Base-by-base conservation (phyloP, 2,888 invertebrate genomes). In the Cylindroiulus punctatus region DNA sequence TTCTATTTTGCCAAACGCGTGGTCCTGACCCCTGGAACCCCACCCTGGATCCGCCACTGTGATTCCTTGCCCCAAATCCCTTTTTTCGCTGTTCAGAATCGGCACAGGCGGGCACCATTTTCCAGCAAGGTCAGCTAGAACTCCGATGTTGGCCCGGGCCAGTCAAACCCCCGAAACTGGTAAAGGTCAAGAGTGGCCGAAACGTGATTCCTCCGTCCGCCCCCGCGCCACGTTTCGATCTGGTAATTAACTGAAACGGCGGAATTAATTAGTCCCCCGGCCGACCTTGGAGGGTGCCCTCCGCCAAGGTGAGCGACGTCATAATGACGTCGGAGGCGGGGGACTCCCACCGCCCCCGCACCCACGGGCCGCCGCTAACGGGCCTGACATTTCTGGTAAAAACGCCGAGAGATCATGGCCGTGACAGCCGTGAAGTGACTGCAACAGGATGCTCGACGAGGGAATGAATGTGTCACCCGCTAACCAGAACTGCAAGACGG, bases 321-420 rank as follows among this genome's bases (percentile, higher is more conserved):
- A 82, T 82, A 30, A 8, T 82, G 82, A 82, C 82, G 82, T 82
- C 36, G 82, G 42, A n/a, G 14, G 82, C 82, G 82, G 82, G 82
- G 82, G 82, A 10, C 65, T 12, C 52, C 65, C 26, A 12, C 19
- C 65, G 65, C 65, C 65, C 12, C 22, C 65, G 65, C 26, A 26
- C 22, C 8, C n/a, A 8, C n/a, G 26, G 10, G 57, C n/a, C 57
- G 65, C 65, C 0, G 0, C 65, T 65, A 65, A 65, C 65, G 65
- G 65, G 65, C 22, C 65, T 7, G 12, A 10, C 44, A 12, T 40
- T 40, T 40, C 40, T 12, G 14, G 44, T 7, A n/a, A 65, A 10
- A 12, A 26, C 7, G n/a, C n/a, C 2, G 7, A 65, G 26, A 65
- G 26, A 65, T 65, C 65, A 65, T 2, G 65, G 65, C 12, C 44